phyloP scores from a whole-genome alignment of 2,797 vertebrate species.

The Malurus splendens region DNA sequence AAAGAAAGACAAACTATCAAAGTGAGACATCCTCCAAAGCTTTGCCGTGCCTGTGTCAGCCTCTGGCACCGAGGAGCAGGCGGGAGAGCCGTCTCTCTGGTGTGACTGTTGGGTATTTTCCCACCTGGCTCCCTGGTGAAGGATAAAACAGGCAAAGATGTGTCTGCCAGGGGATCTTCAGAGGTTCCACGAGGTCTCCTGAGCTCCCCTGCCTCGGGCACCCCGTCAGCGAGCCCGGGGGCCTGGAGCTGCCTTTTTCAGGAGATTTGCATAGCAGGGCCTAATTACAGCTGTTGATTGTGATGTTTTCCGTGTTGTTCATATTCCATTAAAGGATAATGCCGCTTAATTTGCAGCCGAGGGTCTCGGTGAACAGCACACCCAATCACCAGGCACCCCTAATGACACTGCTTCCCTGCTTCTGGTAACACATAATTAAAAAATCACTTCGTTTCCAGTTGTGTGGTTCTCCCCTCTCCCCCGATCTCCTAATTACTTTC shows the following conservation, averaged over 20 bases:
- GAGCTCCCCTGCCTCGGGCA: background rate
- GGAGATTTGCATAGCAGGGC: slow-evolving; percentile 31
- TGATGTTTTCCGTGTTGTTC: slow-evolving; percentile 49
- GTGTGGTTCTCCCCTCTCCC: slow-evolving; percentile 41
- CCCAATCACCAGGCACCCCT: slow-evolving; percentile 49
- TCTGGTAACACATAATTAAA: slow-evolving; percentile 58
- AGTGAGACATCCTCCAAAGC: slow-evolving; percentile 1
- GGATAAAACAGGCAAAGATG: background rate
- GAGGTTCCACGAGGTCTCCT: background rate
- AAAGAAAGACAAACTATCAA: background rate
- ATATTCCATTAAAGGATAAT: slow-evolving; percentile 62
- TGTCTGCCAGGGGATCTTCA: background rate
- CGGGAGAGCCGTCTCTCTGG: background rate
- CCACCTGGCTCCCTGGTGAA: background rate
- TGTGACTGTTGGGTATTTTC: background rate
- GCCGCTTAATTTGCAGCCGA: slow-evolving; percentile 51
- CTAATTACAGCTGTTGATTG: slow-evolving; percentile 56
- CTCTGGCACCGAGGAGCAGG: background rate
- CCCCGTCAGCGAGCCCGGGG: background rate
- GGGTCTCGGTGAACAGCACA: slow-evolving; percentile 41
- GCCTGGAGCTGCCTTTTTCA: slow-evolving; percentile 41
- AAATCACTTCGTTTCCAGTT: slow-evolving; percentile 60
- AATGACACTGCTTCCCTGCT: slow-evolving; percentile 56
- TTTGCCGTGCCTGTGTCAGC: background rate
- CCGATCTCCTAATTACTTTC: slow-evolving; percentile 36